Percentiles rank a stretch among this genome's conserved stretches.
Evolutionary conservation across 92 coral and sea anemone species (phyloP).

Genomic region (Epizoanthus illoricatus): DNA sequence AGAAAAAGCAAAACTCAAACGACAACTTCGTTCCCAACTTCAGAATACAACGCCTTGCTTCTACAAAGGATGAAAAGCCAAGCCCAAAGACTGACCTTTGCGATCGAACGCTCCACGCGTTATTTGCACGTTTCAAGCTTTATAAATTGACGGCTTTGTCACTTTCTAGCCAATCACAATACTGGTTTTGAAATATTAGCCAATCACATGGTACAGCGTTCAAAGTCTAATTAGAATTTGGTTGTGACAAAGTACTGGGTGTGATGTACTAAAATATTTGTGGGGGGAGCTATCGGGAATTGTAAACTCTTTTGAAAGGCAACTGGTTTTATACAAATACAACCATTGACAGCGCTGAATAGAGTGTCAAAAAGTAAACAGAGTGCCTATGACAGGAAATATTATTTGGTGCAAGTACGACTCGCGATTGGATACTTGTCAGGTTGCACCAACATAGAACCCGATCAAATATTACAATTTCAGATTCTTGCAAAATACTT

Average conservation of each 20-base stretch:
- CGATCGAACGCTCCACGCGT: conserved; percentile 94
- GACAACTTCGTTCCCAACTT: conserved; percentile 71
- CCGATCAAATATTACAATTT: not conserved
- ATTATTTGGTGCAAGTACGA: conserved; percentile 5
- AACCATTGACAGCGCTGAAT: not conserved
- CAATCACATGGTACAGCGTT: conserved; percentile 60
- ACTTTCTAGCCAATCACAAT: conserved; percentile 77
- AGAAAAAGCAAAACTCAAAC: conserved; percentile 71
- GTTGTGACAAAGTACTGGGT: conserved; percentile 35
- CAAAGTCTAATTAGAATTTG: conserved; percentile 39
- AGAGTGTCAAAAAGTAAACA: conserved; percentile 32
- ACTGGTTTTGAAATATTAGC: conserved; percentile 53
- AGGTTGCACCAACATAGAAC: not conserved
- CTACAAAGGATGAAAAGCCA: conserved; percentile 71
- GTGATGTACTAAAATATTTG: conserved; percentile 20
- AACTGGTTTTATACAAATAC: conserved; percentile 24
- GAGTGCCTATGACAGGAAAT: conserved; percentile 25
- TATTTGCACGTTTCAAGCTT: conserved; percentile 96
- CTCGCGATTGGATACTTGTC: conserved; percentile 20
- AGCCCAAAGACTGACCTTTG: conserved; percentile 96
- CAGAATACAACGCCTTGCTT: conserved; percentile 84
- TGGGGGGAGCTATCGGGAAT: conserved; percentile 22
- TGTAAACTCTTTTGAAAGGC: not conserved
- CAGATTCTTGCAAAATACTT: no score
- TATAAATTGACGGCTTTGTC: conserved; percentile 99